Evolutionary conservation across 2,797 vertebrate genomes (phyloP).

Genomic region (Gallirallus australis): DNA sequence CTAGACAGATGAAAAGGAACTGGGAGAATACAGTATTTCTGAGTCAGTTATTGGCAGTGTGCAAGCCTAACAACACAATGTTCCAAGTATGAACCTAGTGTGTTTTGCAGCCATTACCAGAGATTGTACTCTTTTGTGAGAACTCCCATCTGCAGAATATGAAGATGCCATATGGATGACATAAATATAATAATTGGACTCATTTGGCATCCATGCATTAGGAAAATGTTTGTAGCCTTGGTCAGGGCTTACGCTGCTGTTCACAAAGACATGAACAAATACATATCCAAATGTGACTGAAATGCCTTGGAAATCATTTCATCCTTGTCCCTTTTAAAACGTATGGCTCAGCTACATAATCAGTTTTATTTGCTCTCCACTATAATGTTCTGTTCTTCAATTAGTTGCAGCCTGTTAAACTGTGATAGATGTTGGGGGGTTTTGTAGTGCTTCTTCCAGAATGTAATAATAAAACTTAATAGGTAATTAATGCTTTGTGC

Average conservation of each 20-base stretch:
- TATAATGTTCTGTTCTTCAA: background rate
- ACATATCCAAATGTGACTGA: background rate
- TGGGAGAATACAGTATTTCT: slow-evolving; percentile 15
- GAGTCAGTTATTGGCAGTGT: slow-evolving; percentile 53
- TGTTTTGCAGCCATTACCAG: slow-evolving; percentile 1
- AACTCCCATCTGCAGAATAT: slow-evolving; percentile 33
- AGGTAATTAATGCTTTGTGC: slow-evolving; percentile 13
- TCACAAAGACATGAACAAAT: background rate
- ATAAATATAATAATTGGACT: slow-evolving; percentile 31
- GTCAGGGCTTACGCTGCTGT: background rate
- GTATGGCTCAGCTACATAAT: background rate
- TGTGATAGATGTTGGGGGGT: background rate
- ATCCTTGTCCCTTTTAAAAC: background rate
- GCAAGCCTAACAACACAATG: background rate
- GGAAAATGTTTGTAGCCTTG: slow-evolving; percentile 6
- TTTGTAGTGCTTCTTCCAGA: background rate
- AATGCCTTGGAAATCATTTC: slow-evolving; percentile 32
- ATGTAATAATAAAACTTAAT: background rate
- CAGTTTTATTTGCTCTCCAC: background rate
- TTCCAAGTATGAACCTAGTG: slow-evolving; percentile 23
- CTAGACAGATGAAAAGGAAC: slow-evolving; percentile 12
- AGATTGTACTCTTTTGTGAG: background rate
- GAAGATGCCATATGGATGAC: slow-evolving; percentile 57
- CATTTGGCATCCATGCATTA: slow-evolving; percentile 1
- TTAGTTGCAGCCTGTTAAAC: slow-evolving; percentile 20